phyloP scores from a whole-genome alignment of 2,113 vertebrate species.

The Gymnocephalus cernua region DNA sequence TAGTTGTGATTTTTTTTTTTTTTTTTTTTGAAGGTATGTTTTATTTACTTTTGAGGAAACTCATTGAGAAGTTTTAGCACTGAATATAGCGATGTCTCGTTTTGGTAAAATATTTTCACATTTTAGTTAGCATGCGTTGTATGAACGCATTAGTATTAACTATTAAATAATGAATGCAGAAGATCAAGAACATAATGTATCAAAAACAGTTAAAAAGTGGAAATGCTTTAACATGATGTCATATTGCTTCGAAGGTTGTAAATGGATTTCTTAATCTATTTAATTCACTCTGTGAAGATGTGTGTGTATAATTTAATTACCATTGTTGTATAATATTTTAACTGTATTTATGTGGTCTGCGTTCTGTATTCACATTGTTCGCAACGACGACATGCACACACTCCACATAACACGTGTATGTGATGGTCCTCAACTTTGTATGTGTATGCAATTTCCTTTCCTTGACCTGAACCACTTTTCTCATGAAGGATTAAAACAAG shows the following conservation, averaged over 20 bases:
- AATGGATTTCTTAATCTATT: conserved; percentile 66
- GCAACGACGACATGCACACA: conserved; percentile 52
- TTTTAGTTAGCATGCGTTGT: conserved; percentile 37
- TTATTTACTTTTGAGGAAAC: conserved; percentile 37
- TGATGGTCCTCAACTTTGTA: conserved; percentile 55
- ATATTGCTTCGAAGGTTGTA: conserved; percentile 62
- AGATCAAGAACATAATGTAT: not conserved
- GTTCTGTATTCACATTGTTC: conserved; percentile 64
- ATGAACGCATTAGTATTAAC: not conserved
- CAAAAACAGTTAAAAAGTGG: conserved; percentile 55
- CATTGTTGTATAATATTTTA: conserved; percentile 70
- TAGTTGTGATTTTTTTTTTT: conserved; percentile 31
- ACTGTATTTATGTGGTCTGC: conserved; percentile 77
- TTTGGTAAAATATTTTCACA: conserved; percentile 69
- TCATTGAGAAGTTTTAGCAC: conserved; percentile 46
- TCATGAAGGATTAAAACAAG: conserved; percentile 75
- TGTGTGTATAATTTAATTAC: conserved; percentile 72
- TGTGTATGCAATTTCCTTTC: conserved; percentile 63
- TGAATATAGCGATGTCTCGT: conserved; percentile 49
- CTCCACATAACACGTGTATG: conserved; percentile 36
- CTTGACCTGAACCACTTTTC: conserved; percentile 68
- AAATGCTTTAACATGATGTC: conserved; percentile 66
- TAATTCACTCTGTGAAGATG: conserved; percentile 60
- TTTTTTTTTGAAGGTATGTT: conserved; percentile 17
- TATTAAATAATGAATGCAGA: not conserved